Base-by-base conservation (phyloP, 2,888 invertebrate genomes). In the Ecliptopera silaceata region DNA sequence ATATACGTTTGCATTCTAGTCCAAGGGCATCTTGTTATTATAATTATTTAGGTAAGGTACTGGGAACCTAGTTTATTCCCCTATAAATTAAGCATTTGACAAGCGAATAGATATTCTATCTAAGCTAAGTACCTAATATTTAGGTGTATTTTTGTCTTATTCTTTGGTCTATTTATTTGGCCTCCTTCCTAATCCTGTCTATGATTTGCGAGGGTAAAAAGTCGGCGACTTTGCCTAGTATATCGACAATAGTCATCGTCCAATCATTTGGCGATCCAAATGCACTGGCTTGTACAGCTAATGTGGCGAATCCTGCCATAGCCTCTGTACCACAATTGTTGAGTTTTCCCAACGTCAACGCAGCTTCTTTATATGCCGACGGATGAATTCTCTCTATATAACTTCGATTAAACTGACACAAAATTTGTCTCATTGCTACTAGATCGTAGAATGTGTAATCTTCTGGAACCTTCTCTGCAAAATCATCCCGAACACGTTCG, bases 381-480 rank as follows among this genome's bases (percentile, higher is more conserved):
- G 93, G 87, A 64, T 92, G 92, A 51, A 93, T 93, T 48, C 82
- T 77, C 26, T 79, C 79, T 43, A 93, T 92, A 59, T 93, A 91
- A 17, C 86, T 86, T 20, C 73, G 75, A 64, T 93, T 92, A 51
- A 93, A 92, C n/a, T 87, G 87, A 65, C 94, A 94, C 1, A 93
- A 65, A 59, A 93, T 92, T 68, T 93, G 92, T 29, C 88, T 80
- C 49, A 94, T 70, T 0, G 92, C 89, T 34, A 72, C 78, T 47
- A 93, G 76, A 74, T 94, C 93, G 56, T 92, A 93, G 63, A 84
- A 88, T 0, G 93, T 92, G 64, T 92, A 93, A 57, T 93, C 92
- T 57, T 92, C 86, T 0, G 93, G 92, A 22, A 80, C 79, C 72
- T 94, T 94, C 0, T 79, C 83, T 1, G 88, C 82, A 74, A 93